Base-by-base conservation (phyloP, 2,888 invertebrate genomes). In the Nemapogon koenigi region DNA sequence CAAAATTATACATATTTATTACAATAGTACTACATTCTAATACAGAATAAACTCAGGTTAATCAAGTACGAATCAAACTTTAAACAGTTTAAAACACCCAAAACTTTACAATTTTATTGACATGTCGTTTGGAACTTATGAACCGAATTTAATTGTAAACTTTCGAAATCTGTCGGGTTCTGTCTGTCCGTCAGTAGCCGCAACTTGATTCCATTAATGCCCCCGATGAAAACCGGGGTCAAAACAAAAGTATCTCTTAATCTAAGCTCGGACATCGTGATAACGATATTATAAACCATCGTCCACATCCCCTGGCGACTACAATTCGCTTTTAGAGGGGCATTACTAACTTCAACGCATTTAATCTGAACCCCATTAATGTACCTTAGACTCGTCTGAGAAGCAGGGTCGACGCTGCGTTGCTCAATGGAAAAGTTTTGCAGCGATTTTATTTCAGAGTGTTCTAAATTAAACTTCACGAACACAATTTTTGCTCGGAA, bases 291-390 rank as follows among this genome's bases (percentile, higher is more conserved):
- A 71, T 69, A 69, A 64, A 67, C 68, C 66, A 62, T 64, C 53
- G 13, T 58, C 32, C 25, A 28, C 29, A 28, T 31, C 33, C 57
- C 35, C 37, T 56, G 52, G 49, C 52, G 61, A 68, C 70, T 68
- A 67, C 67, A 62, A 65, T 70, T 68, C 63, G 64, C 70, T 72
- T 70, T 69, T 68, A 70, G 70, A 67, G 61, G 62, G 62, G 53
- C 65, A 63, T 64, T 62, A 64, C 51, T 53, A 61, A 63, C 62
- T 67, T 65, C 54, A 59, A 59, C 62, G 60, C 61, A 63, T 67
- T 69, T 67, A 69, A 69, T 69, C 65, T 60, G 57, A 55, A 52
- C 61, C 62, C 66, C 56, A 62, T 64, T 60, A 64, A 55, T 54
- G 58, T 53, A 50, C 29, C 50, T 28, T 11, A 8, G 28, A n/a